phyloP scores from a whole-genome alignment of 1,140 invertebrate genomes.

The Wasmannia auropunctata region DNA sequence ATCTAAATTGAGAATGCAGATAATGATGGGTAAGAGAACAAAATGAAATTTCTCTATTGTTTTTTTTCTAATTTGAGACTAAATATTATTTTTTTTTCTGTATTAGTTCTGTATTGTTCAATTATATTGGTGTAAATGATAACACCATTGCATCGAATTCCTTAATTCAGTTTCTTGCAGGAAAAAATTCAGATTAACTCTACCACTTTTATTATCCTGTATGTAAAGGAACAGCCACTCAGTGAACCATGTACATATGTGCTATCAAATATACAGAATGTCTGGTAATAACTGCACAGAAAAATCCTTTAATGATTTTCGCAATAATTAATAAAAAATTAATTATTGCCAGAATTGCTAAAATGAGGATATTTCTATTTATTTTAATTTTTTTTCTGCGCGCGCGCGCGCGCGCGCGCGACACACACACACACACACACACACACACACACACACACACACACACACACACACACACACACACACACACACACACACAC shows the following conservation, averaged over 20 bases:
- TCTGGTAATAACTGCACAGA: background rate
- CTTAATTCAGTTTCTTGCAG: slow-evolving; percentile 47
- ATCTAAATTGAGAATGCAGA: background rate
- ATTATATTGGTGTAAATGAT: background rate
- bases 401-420: too few relatives aligned
- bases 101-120: background rate
- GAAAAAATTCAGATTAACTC: background rate
- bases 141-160: background rate
- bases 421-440: too few relatives aligned
- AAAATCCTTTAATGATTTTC: background rate
- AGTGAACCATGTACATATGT: background rate
- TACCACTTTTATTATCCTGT: background rate
- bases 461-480: too few relatives aligned
- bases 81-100: background rate
- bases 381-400: background rate
- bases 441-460: too few relatives aligned
- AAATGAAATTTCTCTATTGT: background rate
- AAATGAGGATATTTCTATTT: background rate
- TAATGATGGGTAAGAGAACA: background rate
- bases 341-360: background rate
- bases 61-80: background rate
- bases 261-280: background rate
- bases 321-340: background rate
- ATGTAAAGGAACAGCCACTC: background rate
- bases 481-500: too few relatives aligned